These are phyloP conservation scores for Austrolebias charrua DNA, from an alignment of 2,797 vertebrate genomes.

Conservation along the genomic window DNA sequence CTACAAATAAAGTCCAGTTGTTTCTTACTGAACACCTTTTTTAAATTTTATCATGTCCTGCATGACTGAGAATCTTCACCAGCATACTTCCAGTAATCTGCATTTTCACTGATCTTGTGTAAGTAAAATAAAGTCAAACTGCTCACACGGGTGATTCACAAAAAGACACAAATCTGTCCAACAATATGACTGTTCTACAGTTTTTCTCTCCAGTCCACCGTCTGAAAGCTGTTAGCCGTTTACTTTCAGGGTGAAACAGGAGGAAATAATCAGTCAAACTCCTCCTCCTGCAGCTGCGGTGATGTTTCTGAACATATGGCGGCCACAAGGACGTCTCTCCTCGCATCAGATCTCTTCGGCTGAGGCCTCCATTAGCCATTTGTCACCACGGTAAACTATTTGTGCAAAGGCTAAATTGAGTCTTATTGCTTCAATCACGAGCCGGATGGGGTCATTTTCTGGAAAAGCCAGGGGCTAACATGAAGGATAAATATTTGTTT, in stretches of 20 bases:
- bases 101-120: no score
- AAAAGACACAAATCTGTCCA: neutral
- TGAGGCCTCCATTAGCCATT: slow-evolving; percentile 5
- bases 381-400: neutral
- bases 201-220: slow-evolving; percentile 42
- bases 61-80: no score
- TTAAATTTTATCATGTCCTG: no score
- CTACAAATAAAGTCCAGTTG: no score
- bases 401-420: no score
- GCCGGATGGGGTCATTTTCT: no score
- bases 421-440: no score
- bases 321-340: slow-evolving; percentile 45
- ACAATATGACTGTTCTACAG: no score
- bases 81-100: no score
- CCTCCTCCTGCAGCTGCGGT: slow-evolving; percentile 38
- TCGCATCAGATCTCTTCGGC: slow-evolving; percentile 28
- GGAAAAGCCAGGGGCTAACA: neutral
- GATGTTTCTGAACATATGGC: slow-evolving; percentile 63
- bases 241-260: slow-evolving; percentile 66
- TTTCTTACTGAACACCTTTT: no score
- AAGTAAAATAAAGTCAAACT: neutral
- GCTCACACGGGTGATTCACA: neutral
- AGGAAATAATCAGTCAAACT: slow-evolving; percentile 61
- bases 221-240: slow-evolving; percentile 71
- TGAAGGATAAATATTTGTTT: neutral